A percentile compares a stretch with the other conserved stretches of the same genome.
Conservation (phyloP, 2,113 vertebrate genomes). For the Scomber colias region DNA sequence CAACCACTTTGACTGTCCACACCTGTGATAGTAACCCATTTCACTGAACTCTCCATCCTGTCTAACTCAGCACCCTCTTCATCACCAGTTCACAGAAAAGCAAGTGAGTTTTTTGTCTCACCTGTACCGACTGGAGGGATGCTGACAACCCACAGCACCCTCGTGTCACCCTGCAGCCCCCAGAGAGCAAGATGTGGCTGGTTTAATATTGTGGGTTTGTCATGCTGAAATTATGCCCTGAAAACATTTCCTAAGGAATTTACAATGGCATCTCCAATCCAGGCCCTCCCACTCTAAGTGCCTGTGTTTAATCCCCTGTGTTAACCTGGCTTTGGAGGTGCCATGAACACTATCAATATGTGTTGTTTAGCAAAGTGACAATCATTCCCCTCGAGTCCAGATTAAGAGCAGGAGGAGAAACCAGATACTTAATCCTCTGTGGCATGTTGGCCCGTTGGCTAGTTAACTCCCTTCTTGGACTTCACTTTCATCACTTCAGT, state of each 20-base stretch:
- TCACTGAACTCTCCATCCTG: conserved; percentile 52
- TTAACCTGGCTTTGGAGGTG: conserved; percentile 78
- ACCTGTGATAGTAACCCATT: conserved; percentile 78
- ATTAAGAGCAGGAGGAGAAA: conserved; percentile 74
- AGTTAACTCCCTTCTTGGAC: conserved; percentile 69
- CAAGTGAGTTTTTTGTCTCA: conserved; percentile 45
- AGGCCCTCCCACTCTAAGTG: conserved; percentile 73
- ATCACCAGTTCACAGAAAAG: conserved; percentile 66
- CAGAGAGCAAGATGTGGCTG: conserved; percentile 16
- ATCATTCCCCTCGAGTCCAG: conserved; percentile 66
- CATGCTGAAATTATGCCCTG: conserved; percentile 48
- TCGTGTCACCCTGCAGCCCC: conserved; percentile 27
- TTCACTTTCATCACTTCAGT: conserved; percentile 77
- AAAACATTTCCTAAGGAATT: conserved; percentile 66
- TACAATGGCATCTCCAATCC: conserved; percentile 60
- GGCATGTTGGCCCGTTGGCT: conserved; percentile 66
- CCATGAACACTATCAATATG: conserved; percentile 54
- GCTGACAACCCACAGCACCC: conserved; percentile 72
- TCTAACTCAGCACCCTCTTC: conserved; percentile 80
- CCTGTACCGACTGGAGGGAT: conserved; percentile 33
- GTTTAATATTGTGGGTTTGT: conserved; percentile 41
- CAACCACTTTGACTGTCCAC: conserved; percentile 65
- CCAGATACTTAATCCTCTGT: conserved; percentile 77
- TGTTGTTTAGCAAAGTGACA: conserved; percentile 73
- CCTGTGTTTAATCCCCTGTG: conserved; percentile 70